Evolutionary conservation across 2,888 invertebrate species (phyloP), one percentile per base, ranked within the genome.

Genomic region (Schizotus pectinicornis): DNA sequence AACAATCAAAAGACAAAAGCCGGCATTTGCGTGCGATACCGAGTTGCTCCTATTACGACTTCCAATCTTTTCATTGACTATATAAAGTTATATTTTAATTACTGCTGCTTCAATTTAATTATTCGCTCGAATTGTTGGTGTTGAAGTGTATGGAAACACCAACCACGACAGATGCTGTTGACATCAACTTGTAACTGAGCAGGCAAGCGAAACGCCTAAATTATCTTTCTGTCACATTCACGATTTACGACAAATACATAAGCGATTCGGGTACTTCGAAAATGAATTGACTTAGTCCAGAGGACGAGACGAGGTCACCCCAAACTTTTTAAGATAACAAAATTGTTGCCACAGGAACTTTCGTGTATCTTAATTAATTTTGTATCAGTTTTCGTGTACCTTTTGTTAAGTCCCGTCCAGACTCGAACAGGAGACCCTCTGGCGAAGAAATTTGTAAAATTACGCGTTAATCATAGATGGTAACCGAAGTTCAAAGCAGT

Each of bases 191-290:
- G 34, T 38, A 45, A 34, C 49, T 43, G 22, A 50, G 38, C 50
- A 38, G 30, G 32, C 43, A 37, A 45, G 49, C 37, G 38, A 56
- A 51, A 56, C 45, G 45, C 33, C 35, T 37, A 56, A 57, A 57
- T 57, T 50, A 56, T 51, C 48, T 45, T 50, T 56, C 38, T 50
- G 56, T 51, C 56, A 57, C n/a, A 46, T 39, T 51, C 51, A 57
- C 39, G 41, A 57, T 36, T 51, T 51, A 57, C 47, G 51, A 47
- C 42, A 57, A 47, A 46, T 39, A 41, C 39, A 56, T 37, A 46
- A 41, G 38, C 33, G 37, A 38, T 53, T n/a, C 9, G 32, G 9
- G 22, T 22, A 5, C 5, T 48, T 12, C 34, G 12, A 39, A 39
- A 41, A 14, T 6, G 36, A 43, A 52, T 37, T 52, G n/a, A 5